A percentile compares a stretch with the other conserved stretches of the same genome.
phyloP scores from a whole-genome alignment of 2,113 vertebrate genomes.

The Stigmatopora argus region DNA sequence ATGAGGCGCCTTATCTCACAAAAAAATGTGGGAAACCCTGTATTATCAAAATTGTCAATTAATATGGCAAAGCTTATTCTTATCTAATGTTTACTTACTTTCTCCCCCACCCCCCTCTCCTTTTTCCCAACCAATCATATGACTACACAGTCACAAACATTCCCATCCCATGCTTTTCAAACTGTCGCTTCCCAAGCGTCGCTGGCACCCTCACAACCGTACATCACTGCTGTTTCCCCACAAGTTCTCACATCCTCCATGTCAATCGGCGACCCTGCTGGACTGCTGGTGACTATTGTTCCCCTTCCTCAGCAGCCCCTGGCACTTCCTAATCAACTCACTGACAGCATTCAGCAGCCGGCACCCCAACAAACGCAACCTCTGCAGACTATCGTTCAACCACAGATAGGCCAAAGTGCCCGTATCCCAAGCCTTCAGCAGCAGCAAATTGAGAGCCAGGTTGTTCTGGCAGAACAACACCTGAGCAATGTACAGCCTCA shows the following conservation, averaged over 20 bases:
- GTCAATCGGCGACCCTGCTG: slow-evolving; percentile 59
- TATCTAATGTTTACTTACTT: slow-evolving; percentile 59
- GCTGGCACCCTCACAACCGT: slow-evolving; percentile 60
- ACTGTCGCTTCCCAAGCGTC: slow-evolving; percentile 55
- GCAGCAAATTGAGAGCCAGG: slow-evolving; percentile 61
- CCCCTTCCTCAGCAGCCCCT: slow-evolving; percentile 61
- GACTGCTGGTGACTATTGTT: slow-evolving; percentile 47
- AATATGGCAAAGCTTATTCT: slow-evolving; percentile 63
- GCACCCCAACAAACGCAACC: slow-evolving; percentile 60
- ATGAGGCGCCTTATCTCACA: slow-evolving; percentile 1
- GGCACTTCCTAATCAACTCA: slow-evolving; percentile 58
- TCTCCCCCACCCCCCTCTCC: slow-evolving; percentile 32
- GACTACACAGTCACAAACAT: slow-evolving; percentile 63
- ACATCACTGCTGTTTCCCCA: slow-evolving; percentile 57
- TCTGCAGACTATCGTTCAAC: slow-evolving; percentile 60
- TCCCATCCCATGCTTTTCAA: slow-evolving; percentile 64
- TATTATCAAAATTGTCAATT: slow-evolving; percentile 46
- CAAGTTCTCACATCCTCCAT: slow-evolving; percentile 63
- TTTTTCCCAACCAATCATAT: slow-evolving; percentile 43
- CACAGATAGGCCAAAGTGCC: slow-evolving; percentile 61
- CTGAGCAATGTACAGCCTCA: slow-evolving; percentile 42
- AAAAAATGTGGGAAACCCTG: slow-evolving; percentile 46
- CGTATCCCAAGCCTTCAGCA: slow-evolving; percentile 57
- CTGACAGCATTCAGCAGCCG: slow-evolving; percentile 62
- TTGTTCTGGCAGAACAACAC: slow-evolving; percentile 54